Evolutionary conservation across 2,113 vertebrate genomes (phyloP).

Genomic region (Todiramphus chloris): DNA sequence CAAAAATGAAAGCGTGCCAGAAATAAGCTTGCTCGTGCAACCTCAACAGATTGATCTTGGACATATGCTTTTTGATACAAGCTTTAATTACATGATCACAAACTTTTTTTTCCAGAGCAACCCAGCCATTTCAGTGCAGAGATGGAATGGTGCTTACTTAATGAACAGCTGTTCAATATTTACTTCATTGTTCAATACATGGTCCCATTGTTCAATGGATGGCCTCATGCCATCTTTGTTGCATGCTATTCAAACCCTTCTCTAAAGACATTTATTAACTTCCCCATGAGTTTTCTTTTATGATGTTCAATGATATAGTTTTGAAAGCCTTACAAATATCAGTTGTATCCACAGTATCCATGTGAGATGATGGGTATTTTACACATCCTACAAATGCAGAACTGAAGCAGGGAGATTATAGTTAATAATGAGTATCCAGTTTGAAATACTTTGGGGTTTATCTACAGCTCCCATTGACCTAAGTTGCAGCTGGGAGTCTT

Average conservation of each 20-base stretch:
- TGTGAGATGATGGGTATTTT: background rate
- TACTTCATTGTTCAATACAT: constrained; percentile 38
- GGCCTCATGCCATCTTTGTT: constrained; percentile 59
- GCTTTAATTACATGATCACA: background rate
- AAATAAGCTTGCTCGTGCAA: background rate
- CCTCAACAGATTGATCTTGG: background rate
- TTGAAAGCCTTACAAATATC: constrained; percentile 26
- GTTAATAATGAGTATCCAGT: background rate
- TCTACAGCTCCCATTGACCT: background rate
- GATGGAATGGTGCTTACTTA: constrained; percentile 20
- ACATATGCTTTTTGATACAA: background rate
- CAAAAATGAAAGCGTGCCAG: background rate
- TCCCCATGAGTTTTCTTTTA: constrained; percentile 14
- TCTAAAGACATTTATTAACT: constrained; percentile 11
- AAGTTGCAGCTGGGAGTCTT: background rate
- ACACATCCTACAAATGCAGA: background rate
- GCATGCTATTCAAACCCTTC: background rate
- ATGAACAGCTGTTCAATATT: constrained; percentile 60
- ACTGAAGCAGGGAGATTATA: background rate
- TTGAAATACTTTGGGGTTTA: background rate
- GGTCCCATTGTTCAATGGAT: constrained; percentile 38
- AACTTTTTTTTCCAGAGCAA: background rate
- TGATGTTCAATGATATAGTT: background rate
- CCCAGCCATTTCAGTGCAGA: background rate
- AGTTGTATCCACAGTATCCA: background rate